Base-by-base conservation (phyloP, 1,140 invertebrate genomes). In the Lineus longissimus region DNA sequence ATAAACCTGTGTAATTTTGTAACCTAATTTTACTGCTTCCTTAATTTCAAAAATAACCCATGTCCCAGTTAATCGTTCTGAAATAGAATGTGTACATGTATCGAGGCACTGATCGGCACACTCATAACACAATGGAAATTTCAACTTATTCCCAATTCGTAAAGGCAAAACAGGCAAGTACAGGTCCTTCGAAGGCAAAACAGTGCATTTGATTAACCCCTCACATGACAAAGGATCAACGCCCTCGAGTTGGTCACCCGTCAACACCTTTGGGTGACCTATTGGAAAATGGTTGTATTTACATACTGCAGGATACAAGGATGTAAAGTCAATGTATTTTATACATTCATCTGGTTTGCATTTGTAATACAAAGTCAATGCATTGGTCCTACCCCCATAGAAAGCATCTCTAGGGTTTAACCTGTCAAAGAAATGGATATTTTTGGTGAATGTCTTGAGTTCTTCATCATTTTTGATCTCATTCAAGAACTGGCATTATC, bases 301-400 rank as follows among this genome's bases (percentile, higher is more conserved):
- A n/a, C n/a, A 7, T n/a, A 51, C 47, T 4, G 4, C 6, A 9
- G 47, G 79, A 63, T 81, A 81, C 1, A 81, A 63, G n/a, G 70
- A 75, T 27, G 69, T 72, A 54, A 81, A 73, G 63, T 82, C 78
- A 0, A 73, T 36, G 59, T 80, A 81, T 62, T 67, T 65, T 33
- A 80, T 80, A 70, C 71, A 71, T 68, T 82, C 77, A 56, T 59
- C 62, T 15, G 64, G 45, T 25, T 61, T 45, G 17, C 51, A 56
- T 65, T 75, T 69, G 58, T 76, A 70, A 33, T 69, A 68, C 13
- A 75, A 58, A 7, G 69, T 64, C n/a, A 69, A 71, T 29, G 73
- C 76, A 63, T 75, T 74, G 22, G 74, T 80, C 17, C 76, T 40
- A n/a, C 78, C 77, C 13, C 79, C 77, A 58, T 72, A 79, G 58